phyloP scores from a whole-genome alignment of 23 tunicate genomes.

The Trididemnum miniatum region DNA sequence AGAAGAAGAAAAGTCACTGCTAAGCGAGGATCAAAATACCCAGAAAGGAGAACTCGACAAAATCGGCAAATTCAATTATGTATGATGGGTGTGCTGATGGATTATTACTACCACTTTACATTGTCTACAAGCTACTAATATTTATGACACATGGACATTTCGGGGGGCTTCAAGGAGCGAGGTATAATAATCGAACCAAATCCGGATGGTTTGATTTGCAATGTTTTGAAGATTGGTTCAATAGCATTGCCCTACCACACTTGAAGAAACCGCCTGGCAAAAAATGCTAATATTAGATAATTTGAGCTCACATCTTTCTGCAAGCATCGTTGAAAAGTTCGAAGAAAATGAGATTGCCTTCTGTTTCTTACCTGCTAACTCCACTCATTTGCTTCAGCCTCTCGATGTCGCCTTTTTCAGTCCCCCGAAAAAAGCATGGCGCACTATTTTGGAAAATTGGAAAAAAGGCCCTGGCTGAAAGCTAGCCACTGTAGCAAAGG shows the following conservation, averaged over 20 bases:
- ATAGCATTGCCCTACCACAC: background rate
- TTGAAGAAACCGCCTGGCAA: slow-evolving; percentile 6
- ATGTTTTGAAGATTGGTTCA: slow-evolving; percentile 25
- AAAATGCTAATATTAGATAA: slow-evolving; percentile 1
- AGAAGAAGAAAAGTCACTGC: slow-evolving; percentile 4
- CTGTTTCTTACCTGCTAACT: background rate
- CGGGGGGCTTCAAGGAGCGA: slow-evolving; percentile 26
- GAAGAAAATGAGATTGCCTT: slow-evolving; percentile 10
- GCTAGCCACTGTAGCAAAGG: background rate
- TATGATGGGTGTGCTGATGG: slow-evolving; percentile 32
- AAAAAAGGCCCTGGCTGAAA: background rate
- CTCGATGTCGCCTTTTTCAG: slow-evolving; percentile 4
- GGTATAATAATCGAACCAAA: slow-evolving; percentile 21
- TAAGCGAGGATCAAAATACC: slow-evolving; percentile 6
- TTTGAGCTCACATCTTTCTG: slow-evolving; percentile 13
- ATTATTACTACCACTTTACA: slow-evolving; percentile 13
- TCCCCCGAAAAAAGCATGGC: background rate
- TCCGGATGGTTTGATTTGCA: slow-evolving; percentile 23
- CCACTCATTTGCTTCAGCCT: background rate
- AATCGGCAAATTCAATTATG: slow-evolving; percentile 16
- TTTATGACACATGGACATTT: slow-evolving; percentile 6
- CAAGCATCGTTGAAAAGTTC: background rate
- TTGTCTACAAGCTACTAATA: slow-evolving; percentile 13
- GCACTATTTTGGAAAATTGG: background rate
- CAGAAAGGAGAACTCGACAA: slow-evolving; percentile 15